Percentiles rank a stretch among this genome's conserved stretches.
These are phyloP conservation scores for Flexamia atlantica DNA, from an alignment of 2,888 invertebrate genomes.

Conservation along the genomic window DNA sequence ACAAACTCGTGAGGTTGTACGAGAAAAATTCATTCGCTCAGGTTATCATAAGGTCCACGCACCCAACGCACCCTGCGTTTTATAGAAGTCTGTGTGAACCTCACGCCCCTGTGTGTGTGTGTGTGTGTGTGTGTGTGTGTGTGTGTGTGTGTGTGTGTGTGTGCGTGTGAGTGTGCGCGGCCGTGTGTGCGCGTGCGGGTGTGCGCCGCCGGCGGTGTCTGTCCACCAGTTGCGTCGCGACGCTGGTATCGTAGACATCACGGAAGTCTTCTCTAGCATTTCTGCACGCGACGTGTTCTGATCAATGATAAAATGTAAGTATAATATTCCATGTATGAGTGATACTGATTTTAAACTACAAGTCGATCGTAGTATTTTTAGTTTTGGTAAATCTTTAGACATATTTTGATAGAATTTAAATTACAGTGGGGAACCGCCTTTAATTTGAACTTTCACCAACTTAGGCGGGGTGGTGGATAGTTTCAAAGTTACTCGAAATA, in stretches of 20 bases:
- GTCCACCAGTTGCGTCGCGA: not conserved
- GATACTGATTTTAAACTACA: too few species aligned
- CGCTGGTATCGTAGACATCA: not conserved
- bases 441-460: slow-evolving; percentile 2
- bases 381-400: too few species aligned
- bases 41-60: too few species aligned
- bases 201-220: not conserved
- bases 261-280: not conserved
- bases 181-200: too few species aligned
- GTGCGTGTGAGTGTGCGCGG: not conserved
- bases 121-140: not conserved
- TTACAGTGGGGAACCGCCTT: slow-evolving; percentile 11
- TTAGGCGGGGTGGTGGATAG: not conserved
- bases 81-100: too few species aligned
- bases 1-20: too few species aligned
- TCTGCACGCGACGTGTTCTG: slow-evolving; percentile 1
- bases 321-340: not conserved
- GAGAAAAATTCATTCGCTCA: too few species aligned
- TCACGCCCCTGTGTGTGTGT: too few species aligned
- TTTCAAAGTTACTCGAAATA: too few species aligned
- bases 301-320: not conserved
- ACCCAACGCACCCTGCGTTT: not conserved
- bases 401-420: too few species aligned
- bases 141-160: not conserved
- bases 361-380: too few species aligned